Evolutionary conservation across 2,797 vertebrate species (phyloP).

Genomic region (Acanthurus tractus): DNA sequence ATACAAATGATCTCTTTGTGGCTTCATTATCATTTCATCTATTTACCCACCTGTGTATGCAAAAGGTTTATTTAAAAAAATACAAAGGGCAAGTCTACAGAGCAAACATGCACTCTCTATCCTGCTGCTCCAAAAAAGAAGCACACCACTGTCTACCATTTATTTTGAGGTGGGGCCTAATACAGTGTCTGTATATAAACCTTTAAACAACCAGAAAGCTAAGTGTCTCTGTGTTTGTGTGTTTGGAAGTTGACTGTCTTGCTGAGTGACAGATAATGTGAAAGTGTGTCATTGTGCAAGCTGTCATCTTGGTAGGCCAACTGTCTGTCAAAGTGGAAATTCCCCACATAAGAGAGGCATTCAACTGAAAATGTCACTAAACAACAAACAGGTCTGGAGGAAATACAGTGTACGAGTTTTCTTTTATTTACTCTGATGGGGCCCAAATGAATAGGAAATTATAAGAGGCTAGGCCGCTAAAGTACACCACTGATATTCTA

Average conservation of each 20-base stretch:
- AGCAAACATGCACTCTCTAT: conserved; percentile 34
- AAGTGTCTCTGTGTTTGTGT: conserved; percentile 44
- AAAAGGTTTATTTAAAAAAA: conserved; percentile 8
- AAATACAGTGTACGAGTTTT: conserved; percentile 59
- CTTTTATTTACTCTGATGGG: conserved; percentile 61
- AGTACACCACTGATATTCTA: conserved; percentile 67
- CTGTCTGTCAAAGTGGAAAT: conserved; percentile 81
- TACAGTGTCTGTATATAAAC: conserved; percentile 36
- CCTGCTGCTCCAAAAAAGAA: conserved; percentile 24
- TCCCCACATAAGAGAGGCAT: conserved; percentile 74
- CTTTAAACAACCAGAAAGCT: conserved; percentile 43
- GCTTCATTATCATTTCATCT: neutral
- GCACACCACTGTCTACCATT: conserved; percentile 24
- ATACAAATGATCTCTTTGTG: neutral
- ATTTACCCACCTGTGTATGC: neutral
- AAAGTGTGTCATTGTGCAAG: conserved; percentile 80
- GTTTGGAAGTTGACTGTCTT: conserved; percentile 61
- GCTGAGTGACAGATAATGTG: conserved; percentile 79
- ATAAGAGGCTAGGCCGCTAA: conserved; percentile 56
- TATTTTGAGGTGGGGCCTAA: conserved; percentile 10
- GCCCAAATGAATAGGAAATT: conserved; percentile 68
- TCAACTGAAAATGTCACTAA: conserved; percentile 82
- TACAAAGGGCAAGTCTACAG: conserved; percentile 7
- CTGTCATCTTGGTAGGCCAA: conserved; percentile 79
- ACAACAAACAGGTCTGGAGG: conserved; percentile 70